Conservation (phyloP, 35 echinoderm and acorn worm species). For the Amphiura filiformis region DNA sequence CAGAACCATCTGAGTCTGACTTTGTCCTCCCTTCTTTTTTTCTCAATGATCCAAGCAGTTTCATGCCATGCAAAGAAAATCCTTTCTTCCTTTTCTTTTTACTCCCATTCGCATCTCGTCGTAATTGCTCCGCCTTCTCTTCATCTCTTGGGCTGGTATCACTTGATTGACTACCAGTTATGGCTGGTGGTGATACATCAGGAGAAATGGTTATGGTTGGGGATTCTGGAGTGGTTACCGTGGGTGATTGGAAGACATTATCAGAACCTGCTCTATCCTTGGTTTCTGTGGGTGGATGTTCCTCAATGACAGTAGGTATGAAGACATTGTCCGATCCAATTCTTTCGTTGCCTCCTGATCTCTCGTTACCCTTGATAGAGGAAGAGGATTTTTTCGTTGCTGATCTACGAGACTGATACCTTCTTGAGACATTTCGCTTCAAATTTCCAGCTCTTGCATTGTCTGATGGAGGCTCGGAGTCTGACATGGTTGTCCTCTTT, state of each 20-base stretch:
- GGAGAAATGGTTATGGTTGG: too few species aligned
- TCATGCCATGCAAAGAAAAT: neutral
- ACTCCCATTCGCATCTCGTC: neutral
- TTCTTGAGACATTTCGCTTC: neutral
- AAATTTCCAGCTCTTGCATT: neutral
- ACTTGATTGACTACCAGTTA: too few species aligned
- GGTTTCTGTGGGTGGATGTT: too few species aligned
- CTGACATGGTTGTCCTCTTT: conserved; percentile 10
- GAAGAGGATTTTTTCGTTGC: neutral
- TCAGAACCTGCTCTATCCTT: neutral
- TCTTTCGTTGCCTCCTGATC: too few species aligned
- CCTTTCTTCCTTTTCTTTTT: neutral
- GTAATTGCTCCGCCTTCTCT: neutral
- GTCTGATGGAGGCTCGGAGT: neutral
- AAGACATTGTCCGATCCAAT: too few species aligned
- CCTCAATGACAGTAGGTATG: too few species aligned
- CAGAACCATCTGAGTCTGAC: neutral
- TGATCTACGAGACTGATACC: neutral
- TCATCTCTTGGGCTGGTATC: too few species aligned
- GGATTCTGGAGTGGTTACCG: too few species aligned
- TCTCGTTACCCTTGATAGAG: too few species aligned
- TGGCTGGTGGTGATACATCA: too few species aligned
- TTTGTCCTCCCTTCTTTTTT: neutral
- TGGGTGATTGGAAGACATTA: neutral
- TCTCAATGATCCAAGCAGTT: neutral